A percentile compares a stretch with the other conserved stretches of the same genome.
Conservation (phyloP, 2,113 vertebrate species). For the Parus major region DNA sequence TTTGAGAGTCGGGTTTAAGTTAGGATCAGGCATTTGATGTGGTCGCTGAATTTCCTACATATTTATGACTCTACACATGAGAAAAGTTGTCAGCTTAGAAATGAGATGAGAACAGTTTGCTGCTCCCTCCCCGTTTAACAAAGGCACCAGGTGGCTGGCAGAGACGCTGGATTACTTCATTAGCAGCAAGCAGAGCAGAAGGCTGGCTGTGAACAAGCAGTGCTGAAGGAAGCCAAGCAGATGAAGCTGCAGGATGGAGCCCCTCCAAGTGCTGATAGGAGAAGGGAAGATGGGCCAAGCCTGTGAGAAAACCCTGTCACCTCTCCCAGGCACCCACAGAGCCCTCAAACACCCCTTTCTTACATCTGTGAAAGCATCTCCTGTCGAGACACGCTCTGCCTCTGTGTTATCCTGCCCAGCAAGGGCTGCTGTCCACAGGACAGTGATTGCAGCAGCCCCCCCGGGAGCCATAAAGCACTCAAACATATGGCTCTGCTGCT, state of each 20-base stretch:
- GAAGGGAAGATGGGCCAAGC: slow-evolving; percentile 22
- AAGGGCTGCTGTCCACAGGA: background rate
- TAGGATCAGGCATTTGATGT: background rate
- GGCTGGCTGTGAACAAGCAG: slow-evolving; percentile 15
- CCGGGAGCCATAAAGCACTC: background rate
- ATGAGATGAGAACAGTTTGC: background rate
- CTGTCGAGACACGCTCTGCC: background rate
- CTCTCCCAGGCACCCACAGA: background rate
- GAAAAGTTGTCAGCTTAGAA: background rate
- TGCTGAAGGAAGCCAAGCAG: slow-evolving; percentile 28
- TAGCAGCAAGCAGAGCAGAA: slow-evolving; percentile 57
- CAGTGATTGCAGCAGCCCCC: background rate
- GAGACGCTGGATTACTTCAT: background rate
- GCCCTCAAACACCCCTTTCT: background rate
- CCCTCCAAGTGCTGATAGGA: slow-evolving; percentile 35
- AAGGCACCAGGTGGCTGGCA: slow-evolving; percentile 52
- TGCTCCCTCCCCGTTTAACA: background rate
- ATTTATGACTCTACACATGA: background rate
- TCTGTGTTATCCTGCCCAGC: background rate
- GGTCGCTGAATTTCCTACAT: background rate
- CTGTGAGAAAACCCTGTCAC: background rate
- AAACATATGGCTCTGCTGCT: background rate
- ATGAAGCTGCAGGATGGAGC: slow-evolving; percentile 22
- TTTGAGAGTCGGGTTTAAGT: background rate
- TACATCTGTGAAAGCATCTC: background rate